Evolutionary conservation across 2,888 invertebrate genomes (phyloP).

Genomic region (Patella depressa): DNA sequence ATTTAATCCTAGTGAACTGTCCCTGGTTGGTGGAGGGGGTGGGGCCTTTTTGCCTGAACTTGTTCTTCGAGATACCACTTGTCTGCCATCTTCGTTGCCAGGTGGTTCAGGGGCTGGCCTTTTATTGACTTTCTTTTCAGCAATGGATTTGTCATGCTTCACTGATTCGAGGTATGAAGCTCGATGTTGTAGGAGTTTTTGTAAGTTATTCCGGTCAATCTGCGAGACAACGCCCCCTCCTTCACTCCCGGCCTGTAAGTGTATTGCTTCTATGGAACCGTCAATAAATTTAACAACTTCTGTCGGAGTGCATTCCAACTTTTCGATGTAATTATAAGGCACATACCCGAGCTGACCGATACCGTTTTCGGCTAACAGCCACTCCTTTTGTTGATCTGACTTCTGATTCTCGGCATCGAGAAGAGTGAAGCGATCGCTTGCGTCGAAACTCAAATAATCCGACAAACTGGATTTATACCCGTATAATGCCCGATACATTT

Average conservation of each 20-base stretch:
- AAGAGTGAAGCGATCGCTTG: constrained; percentile 57
- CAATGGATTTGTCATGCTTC: background rate
- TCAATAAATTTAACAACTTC: constrained; percentile 65
- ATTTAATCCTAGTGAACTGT: background rate
- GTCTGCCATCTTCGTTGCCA: background rate
- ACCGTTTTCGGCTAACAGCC: constrained; percentile 62
- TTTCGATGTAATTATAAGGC: constrained; percentile 54
- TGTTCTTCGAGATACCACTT: background rate
- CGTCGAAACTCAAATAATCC: constrained; percentile 51
- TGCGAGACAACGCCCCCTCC: constrained; percentile 47
- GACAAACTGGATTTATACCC: constrained; percentile 51
- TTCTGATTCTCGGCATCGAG: constrained; percentile 35
- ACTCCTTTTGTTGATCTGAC: constrained; percentile 42
- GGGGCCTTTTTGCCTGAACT: background rate
- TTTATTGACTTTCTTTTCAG: background rate
- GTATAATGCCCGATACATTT: constrained; percentile 60
- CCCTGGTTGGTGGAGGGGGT: background rate
- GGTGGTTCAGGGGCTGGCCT: background rate
- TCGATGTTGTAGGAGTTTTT: background rate
- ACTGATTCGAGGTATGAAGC: background rate
- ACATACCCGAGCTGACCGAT: constrained; percentile 60
- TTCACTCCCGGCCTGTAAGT: constrained; percentile 52
- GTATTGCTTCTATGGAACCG: constrained; percentile 64
- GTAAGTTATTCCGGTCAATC: constrained; percentile 52
- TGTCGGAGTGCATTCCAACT: constrained; percentile 44